phyloP scores from a whole-genome alignment of 2,888 invertebrate genomes.

The Calameuta filiformis region DNA sequence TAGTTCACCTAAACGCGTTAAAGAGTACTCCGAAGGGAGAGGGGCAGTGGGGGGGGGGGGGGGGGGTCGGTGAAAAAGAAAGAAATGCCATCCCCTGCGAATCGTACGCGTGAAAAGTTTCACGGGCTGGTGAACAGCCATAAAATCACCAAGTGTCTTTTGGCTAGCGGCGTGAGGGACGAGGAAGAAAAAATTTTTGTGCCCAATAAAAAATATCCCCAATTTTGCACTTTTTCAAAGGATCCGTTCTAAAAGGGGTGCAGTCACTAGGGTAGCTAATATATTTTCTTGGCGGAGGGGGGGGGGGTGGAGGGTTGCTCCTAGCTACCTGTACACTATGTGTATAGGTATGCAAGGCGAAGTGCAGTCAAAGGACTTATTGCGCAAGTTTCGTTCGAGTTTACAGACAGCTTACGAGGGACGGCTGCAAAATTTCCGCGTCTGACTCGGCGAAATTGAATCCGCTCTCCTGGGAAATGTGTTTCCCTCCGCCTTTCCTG shows the following conservation, averaged over 20 bases:
- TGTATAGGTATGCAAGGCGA: background rate
- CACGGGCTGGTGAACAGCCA: background rate
- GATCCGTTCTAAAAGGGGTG: background rate
- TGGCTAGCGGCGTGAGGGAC: background rate
- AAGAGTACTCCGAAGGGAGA: background rate
- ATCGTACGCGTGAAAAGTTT: background rate
- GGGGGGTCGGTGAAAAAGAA: background rate
- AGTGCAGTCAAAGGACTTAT: conserved; percentile 45
- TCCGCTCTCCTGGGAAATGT: conserved; percentile 56
- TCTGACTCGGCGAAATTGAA: conserved; percentile 55
- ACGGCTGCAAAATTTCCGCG: conserved; percentile 47
- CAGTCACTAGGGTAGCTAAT: background rate
- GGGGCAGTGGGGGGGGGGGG: background rate
- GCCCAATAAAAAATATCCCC: background rate
- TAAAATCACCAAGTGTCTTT: background rate
- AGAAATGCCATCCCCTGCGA: background rate
- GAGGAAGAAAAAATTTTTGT: too few species aligned
- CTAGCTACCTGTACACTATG: background rate
- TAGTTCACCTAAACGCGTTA: background rate
- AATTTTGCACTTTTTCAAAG: background rate
- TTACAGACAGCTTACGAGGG: conserved; percentile 38
- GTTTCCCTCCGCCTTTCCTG: conserved; percentile 35
- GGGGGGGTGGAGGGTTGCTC: background rate
- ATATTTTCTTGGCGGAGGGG: background rate
- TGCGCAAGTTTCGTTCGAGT: conserved; percentile 45